Base-by-base conservation (phyloP, 2,797 vertebrate genomes). In the Menidia menidia region DNA sequence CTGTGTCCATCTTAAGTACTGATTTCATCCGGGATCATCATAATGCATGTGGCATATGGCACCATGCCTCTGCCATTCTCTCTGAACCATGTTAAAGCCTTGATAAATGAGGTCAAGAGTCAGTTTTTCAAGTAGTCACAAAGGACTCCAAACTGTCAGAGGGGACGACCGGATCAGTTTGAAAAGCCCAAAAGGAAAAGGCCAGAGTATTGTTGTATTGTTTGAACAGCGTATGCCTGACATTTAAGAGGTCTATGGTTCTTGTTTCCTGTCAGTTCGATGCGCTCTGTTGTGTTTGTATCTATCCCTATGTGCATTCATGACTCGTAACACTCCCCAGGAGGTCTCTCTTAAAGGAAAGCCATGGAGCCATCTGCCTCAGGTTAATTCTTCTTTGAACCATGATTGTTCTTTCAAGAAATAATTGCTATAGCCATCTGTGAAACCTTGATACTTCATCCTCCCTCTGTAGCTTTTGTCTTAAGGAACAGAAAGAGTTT, bases 1-100 rank as follows among this genome's bases (percentile, higher is more conserved):
- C 88, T 92, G 86, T 91, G 81, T 85, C 56, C 50, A 63, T 47
- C 68, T 54, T 51, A 82, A 80, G 71, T 14, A 58, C 75, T 41
- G 62, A 16, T 65, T 86, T 83, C 69, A 65, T 75, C 58, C 79
- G 71, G 77, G 75, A 80, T 83, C 76, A 73, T 80, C 74, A 72
- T 86, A 80, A 88, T 58, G 44, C 65, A 58, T 86, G 83, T 77
- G 85, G 79, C 85, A 86, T 83, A 86, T 83, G 83, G 80, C 68
- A 30, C 19, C 50, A 71, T 60, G 56, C 75, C 71, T 75, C 57
- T 58, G 77, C 41, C 64, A 33, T 64, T 79, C 73, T 60, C 62
- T 75, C 60, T 73, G 73, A 83, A 81, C 79, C 79, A 68, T 64
- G 75, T 75, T 69, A 61, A 25, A 67, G 52, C 60, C 55, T 66